These are phyloP conservation scores for Euglossa dilemma DNA, from an alignment of 1,140 invertebrate species.

Conservation along the genomic window DNA sequence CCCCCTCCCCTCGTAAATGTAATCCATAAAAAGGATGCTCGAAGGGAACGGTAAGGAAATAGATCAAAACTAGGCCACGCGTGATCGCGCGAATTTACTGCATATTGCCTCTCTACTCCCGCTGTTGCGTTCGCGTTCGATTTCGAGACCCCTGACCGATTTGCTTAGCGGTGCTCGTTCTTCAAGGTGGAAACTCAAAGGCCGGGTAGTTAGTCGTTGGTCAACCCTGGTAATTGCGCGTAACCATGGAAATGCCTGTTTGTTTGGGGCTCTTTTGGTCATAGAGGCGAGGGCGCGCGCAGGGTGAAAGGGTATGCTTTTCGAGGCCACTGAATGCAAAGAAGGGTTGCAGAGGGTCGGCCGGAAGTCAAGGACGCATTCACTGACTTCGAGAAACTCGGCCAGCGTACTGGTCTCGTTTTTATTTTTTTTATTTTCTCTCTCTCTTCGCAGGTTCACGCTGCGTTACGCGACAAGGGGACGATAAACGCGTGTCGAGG, in stretches of 20 bases:
- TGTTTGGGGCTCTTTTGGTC: constrained; percentile 72
- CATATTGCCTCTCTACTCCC: constrained; percentile 63
- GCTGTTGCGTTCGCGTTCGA: constrained; percentile 35
- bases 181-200: constrained; percentile 71
- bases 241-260: constrained; percentile 78
- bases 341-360: constrained; percentile 72
- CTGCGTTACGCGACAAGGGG: background rate
- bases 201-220: constrained; percentile 68
- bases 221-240: constrained; percentile 72
- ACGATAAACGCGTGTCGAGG: background rate
- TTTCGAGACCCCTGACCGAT: constrained; percentile 66
- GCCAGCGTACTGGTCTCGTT: constrained; percentile 43
- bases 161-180: constrained; percentile 61
- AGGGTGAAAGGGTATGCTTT: constrained; percentile 63
- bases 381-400: constrained; percentile 66
- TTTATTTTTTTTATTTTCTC: background rate
- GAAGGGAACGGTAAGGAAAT: constrained; percentile 47
- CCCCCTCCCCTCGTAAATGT: constrained; percentile 53
- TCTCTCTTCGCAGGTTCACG: background rate
- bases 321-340: constrained; percentile 71
- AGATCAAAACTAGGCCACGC: constrained; percentile 62
- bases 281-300: constrained; percentile 49
- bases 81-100: constrained; percentile 70
- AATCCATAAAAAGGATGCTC: constrained; percentile 70
- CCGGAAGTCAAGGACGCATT: constrained; percentile 73